Evolutionary conservation across 2,113 vertebrate genomes (phyloP).

Genomic region (Heliornis fulica): DNA sequence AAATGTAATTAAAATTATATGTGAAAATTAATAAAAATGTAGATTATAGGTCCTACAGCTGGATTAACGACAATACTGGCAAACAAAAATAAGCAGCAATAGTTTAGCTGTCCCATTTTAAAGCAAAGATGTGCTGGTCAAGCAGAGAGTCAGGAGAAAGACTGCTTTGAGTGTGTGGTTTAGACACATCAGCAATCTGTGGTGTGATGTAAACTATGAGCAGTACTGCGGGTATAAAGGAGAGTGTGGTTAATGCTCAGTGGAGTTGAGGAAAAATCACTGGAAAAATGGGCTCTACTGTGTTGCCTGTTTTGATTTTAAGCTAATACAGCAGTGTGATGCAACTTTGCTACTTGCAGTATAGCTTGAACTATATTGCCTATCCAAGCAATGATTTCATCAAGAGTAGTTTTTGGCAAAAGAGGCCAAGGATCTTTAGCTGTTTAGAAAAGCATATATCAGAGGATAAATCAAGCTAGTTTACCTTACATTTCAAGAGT

Average conservation of each 20-base stretch:
- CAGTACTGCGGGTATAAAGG: background rate
- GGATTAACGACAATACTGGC: background rate
- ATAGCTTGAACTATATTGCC: background rate
- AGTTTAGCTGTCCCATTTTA: background rate
- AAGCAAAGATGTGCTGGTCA: background rate
- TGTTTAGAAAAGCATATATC: background rate
- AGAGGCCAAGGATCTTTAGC: background rate
- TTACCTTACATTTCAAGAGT: background rate
- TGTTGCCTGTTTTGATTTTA: background rate
- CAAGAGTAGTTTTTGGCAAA: background rate
- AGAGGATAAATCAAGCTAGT: background rate
- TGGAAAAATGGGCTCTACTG: background rate
- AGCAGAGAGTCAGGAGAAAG: rapidly evolving
- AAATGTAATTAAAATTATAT: background rate
- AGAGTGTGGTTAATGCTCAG: background rate
- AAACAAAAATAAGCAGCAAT: background rate
- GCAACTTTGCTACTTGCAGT: background rate
- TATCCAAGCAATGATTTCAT: background rate
- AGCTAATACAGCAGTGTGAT: background rate
- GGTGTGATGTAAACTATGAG: background rate
- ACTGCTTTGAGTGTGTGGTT: background rate
- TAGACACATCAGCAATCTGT: background rate
- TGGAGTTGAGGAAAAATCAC: background rate
- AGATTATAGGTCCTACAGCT: background rate
- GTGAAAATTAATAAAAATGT: background rate